Evolutionary conservation across 2,113 vertebrate genomes (phyloP), one percentile per base, ranked within the genome.

Genomic region (Syrrhaptes paradoxus): DNA sequence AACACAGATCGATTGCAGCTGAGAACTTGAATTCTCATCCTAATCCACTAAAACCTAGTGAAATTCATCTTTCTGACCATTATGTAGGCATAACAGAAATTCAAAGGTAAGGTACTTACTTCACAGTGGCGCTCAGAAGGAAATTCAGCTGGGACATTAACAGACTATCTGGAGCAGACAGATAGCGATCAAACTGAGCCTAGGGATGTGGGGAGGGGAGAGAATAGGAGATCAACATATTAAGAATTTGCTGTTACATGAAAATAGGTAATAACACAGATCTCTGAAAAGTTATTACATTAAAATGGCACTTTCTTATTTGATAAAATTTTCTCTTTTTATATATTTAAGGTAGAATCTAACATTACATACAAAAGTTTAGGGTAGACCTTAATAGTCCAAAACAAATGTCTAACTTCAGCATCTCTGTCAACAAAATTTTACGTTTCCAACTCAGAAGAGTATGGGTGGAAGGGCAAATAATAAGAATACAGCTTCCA

Each of bases 151-250:
- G 99, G 20, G 99, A 98, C 99, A 99, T 99, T 92, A 99, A 59
- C 8, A 99, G 97, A 36, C 98, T 98, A 97, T 99, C 99, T 29
- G 99, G 99, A 28, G 99, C 99, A 9, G 99, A 98, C 46, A 99
- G 96, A 92, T 99, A 99, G 32, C 99, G 99, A 97, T 99, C 99
- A 97, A 99, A 99, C 97, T 99, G 99, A 90, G 98, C 98, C 99
- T 99, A 95, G 38, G 43, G 25, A 22, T 32, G 49, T 41, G 43
- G 20, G 21, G 8, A 68, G 24, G 26, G 74, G 61, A 83, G 76
- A 93, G 66, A 93, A 51, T 59, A 43, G 5, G 29, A 46, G 59
- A 88, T 3, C 28, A 77, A 70, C 29, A n/a, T 17, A 61, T 11
- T 31, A 81, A 83, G 26, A 68, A 28, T 13, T 61, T 61, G 21